Evolutionary conservation across 2,797 vertebrate genomes (phyloP).

Genomic region (Falco peregrinus): DNA sequence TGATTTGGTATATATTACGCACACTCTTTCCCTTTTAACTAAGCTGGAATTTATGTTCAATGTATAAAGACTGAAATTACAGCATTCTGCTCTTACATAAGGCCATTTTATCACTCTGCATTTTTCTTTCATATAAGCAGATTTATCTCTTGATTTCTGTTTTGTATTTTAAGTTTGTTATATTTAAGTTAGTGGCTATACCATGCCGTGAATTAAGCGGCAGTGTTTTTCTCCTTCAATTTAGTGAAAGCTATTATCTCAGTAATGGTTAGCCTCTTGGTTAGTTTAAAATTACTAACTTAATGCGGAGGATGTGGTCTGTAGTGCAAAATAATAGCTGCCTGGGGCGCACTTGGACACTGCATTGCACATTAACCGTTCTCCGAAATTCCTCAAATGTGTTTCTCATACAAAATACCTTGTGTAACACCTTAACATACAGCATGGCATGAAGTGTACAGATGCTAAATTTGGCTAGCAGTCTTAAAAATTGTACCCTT

Average conservation of each 20-base stretch:
- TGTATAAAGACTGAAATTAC: neutral
- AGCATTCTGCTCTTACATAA: neutral
- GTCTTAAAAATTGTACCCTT: neutral
- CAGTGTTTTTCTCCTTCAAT: neutral
- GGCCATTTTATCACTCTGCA: neutral
- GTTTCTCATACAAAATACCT: neutral
- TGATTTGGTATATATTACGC: neutral
- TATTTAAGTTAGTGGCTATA: neutral
- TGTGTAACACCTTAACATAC: neutral
- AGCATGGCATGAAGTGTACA: neutral
- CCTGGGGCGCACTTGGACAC: neutral
- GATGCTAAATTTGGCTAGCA: neutral
- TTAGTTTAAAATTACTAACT: constrained; percentile 20
- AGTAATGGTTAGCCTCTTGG: neutral
- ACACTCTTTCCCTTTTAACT: neutral
- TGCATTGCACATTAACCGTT: neutral
- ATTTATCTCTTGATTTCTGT: neutral
- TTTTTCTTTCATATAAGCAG: neutral
- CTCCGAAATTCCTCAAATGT: neutral
- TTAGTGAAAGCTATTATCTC: neutral
- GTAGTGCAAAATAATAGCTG: neutral
- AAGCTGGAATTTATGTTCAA: neutral
- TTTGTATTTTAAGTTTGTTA: neutral
- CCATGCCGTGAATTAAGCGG: neutral
- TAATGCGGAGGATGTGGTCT: neutral